Percentiles rank a stretch among this genome's conserved stretches.
These are phyloP conservation scores for Columba livia DNA, from an alignment of 2,113 vertebrate species.

Conservation along the genomic window DNA sequence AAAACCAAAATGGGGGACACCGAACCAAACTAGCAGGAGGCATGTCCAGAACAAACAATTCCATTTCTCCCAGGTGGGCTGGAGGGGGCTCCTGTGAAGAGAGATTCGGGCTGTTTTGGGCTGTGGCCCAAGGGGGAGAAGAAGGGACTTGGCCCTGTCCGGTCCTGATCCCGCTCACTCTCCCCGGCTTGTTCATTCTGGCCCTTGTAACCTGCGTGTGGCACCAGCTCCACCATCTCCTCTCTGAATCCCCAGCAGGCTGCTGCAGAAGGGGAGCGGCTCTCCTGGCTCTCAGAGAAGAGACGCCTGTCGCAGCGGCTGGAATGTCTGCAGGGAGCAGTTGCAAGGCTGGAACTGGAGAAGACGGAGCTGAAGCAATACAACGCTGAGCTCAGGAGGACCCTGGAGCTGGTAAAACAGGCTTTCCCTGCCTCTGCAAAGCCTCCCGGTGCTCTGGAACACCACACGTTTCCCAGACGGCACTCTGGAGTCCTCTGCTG, in stretches of 20 bases:
- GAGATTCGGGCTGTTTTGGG: neutral
- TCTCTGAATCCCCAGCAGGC: constrained; percentile 27
- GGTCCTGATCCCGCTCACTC: neutral
- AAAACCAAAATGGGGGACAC: neutral
- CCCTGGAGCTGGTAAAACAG: constrained; percentile 68
- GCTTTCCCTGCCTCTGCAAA: neutral
- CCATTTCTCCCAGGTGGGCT: neutral
- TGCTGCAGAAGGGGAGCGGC: neutral
- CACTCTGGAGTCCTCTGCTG: neutral
- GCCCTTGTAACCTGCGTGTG: neutral
- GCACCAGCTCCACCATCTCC: neutral
- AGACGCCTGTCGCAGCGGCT: constrained; percentile 40
- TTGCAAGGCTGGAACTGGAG: constrained; percentile 71
- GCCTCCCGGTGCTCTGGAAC: neutral
- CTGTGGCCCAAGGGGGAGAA: neutral
- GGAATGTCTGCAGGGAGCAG: constrained; percentile 49
- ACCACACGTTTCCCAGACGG: accelerated
- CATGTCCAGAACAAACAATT: neutral
- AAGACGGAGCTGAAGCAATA: constrained; percentile 51
- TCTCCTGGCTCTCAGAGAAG: constrained; percentile 36
- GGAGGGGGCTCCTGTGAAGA: neutral
- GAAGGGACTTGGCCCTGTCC: neutral
- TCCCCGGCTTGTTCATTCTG: neutral
- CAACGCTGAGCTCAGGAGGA: constrained; percentile 64
- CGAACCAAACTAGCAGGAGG: neutral